A percentile compares a stretch with the other conserved stretches of the same genome.
Conservation (phyloP, 2,888 invertebrate species). For the Cheilosia pagana region DNA sequence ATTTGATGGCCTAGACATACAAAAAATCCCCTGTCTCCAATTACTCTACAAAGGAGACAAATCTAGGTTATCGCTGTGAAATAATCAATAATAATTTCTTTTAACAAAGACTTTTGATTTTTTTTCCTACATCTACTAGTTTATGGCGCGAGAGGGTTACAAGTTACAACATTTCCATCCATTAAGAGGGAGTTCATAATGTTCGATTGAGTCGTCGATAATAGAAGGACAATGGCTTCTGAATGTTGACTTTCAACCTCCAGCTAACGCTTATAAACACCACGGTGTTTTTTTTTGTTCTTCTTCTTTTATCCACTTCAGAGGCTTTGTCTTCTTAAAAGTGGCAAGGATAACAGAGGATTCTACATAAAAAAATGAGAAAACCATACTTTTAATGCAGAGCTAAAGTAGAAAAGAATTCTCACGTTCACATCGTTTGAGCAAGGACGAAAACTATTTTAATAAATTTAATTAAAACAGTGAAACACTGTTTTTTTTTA, state of each 20-base stretch:
- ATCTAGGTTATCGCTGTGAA: slow-evolving; percentile 71
- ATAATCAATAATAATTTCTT: slow-evolving; percentile 69
- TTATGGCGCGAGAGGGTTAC: slow-evolving; percentile 29
- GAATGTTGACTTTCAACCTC: slow-evolving; percentile 73
- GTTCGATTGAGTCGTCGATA: slow-evolving; percentile 70
- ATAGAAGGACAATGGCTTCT: slow-evolving; percentile 71
- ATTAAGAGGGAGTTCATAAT: slow-evolving; percentile 66
- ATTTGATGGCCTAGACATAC: slow-evolving; percentile 62
- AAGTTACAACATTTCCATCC: slow-evolving; percentile 53
- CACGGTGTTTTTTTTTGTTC: slow-evolving; percentile 23
- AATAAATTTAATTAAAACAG: slow-evolving; percentile 51
- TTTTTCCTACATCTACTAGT: slow-evolving; percentile 8
- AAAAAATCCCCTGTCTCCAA: slow-evolving; percentile 54
- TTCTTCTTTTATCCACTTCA: slow-evolving; percentile 48
- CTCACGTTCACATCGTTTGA: slow-evolving; percentile 46
- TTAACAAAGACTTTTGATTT: slow-evolving; percentile 62
- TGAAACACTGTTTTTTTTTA: slow-evolving; percentile 1
- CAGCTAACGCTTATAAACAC: slow-evolving; percentile 62
- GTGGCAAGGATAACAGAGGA: slow-evolving; percentile 61
- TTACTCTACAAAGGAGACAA: slow-evolving; percentile 39
- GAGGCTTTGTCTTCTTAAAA: slow-evolving; percentile 70
- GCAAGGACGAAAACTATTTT: slow-evolving; percentile 70
- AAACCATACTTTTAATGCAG: slow-evolving; percentile 41
- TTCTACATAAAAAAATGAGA: slow-evolving; percentile 19
- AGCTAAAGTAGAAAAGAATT: slow-evolving; percentile 46